phyloP scores from a whole-genome alignment of 2,797 vertebrate genomes.

The Poeciliopsis infans region DNA sequence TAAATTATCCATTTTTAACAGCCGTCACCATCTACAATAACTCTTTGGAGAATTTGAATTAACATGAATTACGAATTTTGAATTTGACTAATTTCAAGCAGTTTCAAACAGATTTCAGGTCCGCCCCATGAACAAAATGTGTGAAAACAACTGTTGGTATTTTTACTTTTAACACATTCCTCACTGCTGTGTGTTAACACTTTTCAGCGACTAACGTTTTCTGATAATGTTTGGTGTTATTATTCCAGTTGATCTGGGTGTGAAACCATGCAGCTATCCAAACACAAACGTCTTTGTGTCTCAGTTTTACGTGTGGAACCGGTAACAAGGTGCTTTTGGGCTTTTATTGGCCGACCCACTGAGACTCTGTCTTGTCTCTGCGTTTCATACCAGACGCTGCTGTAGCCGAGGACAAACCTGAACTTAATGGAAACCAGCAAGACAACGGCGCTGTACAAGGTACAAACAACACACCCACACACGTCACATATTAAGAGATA shows the following conservation, averaged over 20 bases:
- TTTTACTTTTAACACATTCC: neutral
- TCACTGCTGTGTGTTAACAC: neutral
- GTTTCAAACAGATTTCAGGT: neutral
- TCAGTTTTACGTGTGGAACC: neutral
- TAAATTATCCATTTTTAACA: neutral
- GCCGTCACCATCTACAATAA: too few relatives aligned
- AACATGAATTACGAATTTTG: too few relatives aligned
- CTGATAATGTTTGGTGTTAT: neutral
- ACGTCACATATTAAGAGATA: constrained; percentile 32
- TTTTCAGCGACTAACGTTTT: neutral
- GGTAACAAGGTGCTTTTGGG: constrained; percentile 18
- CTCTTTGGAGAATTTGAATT: too few relatives aligned
- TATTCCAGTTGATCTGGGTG: neutral
- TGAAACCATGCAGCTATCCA: neutral
- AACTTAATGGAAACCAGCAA: constrained; percentile 88
- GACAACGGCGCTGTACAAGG: constrained; percentile 90
- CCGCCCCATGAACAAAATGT: neutral
- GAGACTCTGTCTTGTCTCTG: constrained; percentile 61
- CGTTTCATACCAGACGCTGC: constrained; percentile 82
- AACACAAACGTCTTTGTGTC: neutral
- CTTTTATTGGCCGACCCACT: constrained; percentile 59
- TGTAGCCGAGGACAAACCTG: constrained; percentile 87
- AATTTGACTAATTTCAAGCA: neutral
- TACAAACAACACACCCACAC: constrained; percentile 55
- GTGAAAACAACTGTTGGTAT: neutral